Base-by-base conservation (phyloP, 2,888 invertebrate species). In the Drosophila mulleri region DNA sequence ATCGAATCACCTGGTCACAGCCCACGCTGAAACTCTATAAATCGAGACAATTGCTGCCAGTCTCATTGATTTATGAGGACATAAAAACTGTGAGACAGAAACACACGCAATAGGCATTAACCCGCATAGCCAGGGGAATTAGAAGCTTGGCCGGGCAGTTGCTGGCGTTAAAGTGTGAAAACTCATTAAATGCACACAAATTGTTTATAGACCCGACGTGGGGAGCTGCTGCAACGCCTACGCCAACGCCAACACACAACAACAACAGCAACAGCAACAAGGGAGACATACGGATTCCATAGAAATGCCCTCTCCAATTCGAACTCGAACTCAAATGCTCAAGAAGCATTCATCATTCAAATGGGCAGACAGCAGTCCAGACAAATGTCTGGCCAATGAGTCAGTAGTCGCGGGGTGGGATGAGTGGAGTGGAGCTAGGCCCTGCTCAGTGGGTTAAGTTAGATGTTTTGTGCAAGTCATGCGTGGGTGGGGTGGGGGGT, bases 131-230 rank as follows among this genome's bases (percentile, higher is more conserved):
- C 20, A 32, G 41, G 57, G 50, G 37, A 63, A 65, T 67, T 59
- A 47, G 73, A 63, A 69, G 70, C 57, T 61, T 4, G 35, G 61
- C 52, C 50, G 16, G 48, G 58, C 35, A 59, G 47, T 67, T 69
- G 70, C 50, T 26, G 62, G 82, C 82, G 86, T 71, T 83, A 82
- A 83, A 75, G 87, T 83, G 83, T 86, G 86, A 86, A 83, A 83
- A 86, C 82, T 83, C 83, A 83, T 83, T 83, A 86, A 83, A 86
- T 48, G 78, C 77, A 68, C 82, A 79, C 83, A 83, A 83, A 79
- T 83, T 83, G 86, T 83, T 83, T 83, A 86, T 79, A 67, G 73
- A 57, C 50, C 53, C 48, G 68, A 56, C 54, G 62, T 50, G 67
- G 45, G 42, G 62, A 62, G 35, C 42, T 53, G 45, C 29, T 14